Conservation (phyloP, 1,140 invertebrate genomes). For the Temnothorax longispinosus region DNA sequence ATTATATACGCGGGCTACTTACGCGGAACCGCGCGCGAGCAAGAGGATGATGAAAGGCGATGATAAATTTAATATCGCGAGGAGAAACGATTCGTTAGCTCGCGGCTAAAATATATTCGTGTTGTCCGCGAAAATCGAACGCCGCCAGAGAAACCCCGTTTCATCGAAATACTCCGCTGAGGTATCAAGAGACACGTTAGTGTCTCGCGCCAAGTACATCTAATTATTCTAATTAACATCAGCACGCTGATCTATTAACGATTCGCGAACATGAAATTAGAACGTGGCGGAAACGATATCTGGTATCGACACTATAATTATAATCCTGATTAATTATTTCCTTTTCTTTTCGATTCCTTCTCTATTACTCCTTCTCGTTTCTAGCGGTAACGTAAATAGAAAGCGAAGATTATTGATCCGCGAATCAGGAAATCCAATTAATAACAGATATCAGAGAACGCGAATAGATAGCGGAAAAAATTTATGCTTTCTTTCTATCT, state of each 20-base stretch:
- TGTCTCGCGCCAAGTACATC: no score
- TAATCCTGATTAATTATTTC: constrained; percentile 5
- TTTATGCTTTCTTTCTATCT: not conserved
- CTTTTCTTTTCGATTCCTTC: not conserved
- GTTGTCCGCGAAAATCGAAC: not conserved
- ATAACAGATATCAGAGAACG: no score
- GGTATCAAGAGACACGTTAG: not conserved
- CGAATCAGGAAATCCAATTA: no score
- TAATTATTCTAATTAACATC: not conserved
- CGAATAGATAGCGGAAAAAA: no score
- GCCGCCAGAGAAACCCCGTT: not conserved
- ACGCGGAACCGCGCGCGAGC: not conserved
- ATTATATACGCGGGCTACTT: constrained; percentile 12
- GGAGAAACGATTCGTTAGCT: not conserved
- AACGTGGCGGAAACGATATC: not conserved
- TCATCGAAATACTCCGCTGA: not conserved
- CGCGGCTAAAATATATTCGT: not conserved
- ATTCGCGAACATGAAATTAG: not conserved
- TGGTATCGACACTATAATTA: not conserved
- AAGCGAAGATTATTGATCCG: not conserved
- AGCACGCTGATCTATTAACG: not conserved
- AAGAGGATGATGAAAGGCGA: not conserved
- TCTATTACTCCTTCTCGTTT: not conserved
- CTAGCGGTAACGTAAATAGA: not conserved
- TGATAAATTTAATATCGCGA: constrained; percentile 13